These are phyloP conservation scores for Amphiura filiformis DNA, from an alignment of 35 echinoderm and acorn worm species.

Conservation along the genomic window DNA sequence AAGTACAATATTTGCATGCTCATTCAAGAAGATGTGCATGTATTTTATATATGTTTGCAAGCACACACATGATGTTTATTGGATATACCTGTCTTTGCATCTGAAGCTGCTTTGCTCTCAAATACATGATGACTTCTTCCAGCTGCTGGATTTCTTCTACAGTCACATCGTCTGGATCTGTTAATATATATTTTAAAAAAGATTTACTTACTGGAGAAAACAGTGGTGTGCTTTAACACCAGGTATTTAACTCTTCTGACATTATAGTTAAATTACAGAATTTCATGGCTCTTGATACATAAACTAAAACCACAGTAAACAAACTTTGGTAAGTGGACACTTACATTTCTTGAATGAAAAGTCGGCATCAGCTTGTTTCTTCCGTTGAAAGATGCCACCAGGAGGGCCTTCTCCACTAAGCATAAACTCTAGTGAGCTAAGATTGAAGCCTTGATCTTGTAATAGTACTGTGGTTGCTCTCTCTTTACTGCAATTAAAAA, in stretches of 20 bases:
- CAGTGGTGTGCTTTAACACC: too few species aligned
- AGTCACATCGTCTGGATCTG: not conserved
- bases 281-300: too few species aligned
- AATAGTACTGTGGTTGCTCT: not conserved
- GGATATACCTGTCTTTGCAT: not conserved
- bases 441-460: not conserved
- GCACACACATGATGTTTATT: too few species aligned
- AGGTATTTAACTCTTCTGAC: too few species aligned
- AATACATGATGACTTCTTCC: not conserved
- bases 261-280: too few species aligned
- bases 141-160: not conserved
- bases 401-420: not conserved
- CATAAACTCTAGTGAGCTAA: not conserved
- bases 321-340: not conserved
- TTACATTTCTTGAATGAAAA: not conserved
- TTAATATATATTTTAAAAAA: not conserved
- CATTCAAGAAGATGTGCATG: too few species aligned
- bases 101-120: not conserved
- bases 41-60: too few species aligned
- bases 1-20: too few species aligned
- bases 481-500: not conserved
- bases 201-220: too few species aligned
- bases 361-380: not conserved
- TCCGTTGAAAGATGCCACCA: not conserved
- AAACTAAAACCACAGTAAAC: not conserved